phyloP scores from a whole-genome alignment of 2,888 invertebrate species.

The Tiliacea aurago region DNA sequence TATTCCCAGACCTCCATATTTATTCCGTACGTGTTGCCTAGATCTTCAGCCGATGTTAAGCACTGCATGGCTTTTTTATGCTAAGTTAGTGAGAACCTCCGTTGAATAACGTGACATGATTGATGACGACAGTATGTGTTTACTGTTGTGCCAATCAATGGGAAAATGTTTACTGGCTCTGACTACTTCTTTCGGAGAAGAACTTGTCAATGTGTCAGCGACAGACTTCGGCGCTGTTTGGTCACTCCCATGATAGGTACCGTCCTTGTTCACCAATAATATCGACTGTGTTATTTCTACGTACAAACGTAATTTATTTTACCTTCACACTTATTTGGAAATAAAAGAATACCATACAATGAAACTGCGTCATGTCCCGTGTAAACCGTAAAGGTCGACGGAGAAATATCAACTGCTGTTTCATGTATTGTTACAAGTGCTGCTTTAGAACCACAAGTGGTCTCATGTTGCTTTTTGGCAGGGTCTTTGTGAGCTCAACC shows the following conservation, averaged over 20 bases:
- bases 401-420: background rate
- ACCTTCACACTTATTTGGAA: conserved; percentile 34
- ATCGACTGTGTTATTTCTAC: conserved; percentile 3
- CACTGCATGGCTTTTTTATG: conserved; percentile 63
- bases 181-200: conserved; percentile 39
- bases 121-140: conserved; percentile 54
- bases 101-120: conserved; percentile 56
- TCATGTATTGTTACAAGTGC: conserved; percentile 16
- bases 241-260: conserved; percentile 31
- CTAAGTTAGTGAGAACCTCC: conserved; percentile 55
- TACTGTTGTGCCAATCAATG: conserved; percentile 66
- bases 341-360: conserved; percentile 37
- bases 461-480: conserved; percentile 22
- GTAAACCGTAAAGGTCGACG: conserved; percentile 21
- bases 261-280: conserved; percentile 35
- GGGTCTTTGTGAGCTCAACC: background rate
- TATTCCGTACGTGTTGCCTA: conserved; percentile 53
- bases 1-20: conserved; percentile 48
- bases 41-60: conserved; percentile 59
- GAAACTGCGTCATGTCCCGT: conserved; percentile 29
- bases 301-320: conserved; percentile 10
- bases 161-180: conserved; percentile 56
- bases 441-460: conserved; percentile 20
- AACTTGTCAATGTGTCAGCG: conserved; percentile 57
- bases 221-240: conserved; percentile 52